Conservation (phyloP, 2,113 vertebrate species). For the Panthera uncia region DNA sequence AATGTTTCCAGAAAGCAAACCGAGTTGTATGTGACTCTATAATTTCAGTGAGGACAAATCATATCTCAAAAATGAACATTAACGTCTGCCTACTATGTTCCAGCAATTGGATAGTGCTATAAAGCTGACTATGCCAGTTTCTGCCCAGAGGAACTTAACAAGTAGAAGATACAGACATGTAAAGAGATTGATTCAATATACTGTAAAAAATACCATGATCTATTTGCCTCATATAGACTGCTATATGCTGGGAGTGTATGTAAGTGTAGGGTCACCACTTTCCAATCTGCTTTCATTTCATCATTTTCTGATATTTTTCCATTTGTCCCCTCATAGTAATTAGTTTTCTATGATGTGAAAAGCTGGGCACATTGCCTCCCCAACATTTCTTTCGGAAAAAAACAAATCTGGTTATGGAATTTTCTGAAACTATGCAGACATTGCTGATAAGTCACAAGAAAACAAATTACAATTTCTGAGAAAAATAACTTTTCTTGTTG, state of each 20-base stretch:
- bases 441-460: constrained; percentile 26
- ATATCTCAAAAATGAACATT: background rate
- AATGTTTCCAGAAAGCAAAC: background rate
- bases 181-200: background rate
- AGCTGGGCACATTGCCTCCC: background rate
- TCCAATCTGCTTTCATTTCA: background rate
- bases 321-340: background rate
- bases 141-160: background rate
- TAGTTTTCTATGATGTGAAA: background rate
- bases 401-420: background rate
- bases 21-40: background rate
- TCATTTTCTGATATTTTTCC: background rate
- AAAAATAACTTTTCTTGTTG: background rate
- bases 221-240: background rate
- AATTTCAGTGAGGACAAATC: background rate
- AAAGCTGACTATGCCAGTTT: background rate
- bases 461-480: constrained; percentile 17
- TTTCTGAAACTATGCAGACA: constrained; percentile 38
- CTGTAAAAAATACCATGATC: background rate
- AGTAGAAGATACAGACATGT: background rate
- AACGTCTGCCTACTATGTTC: background rate
- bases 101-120: background rate
- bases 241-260: background rate
- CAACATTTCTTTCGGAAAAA: background rate
- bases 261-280: background rate